Evolutionary conservation across 2,888 invertebrate genomes (phyloP), one percentile per base, ranked within the genome.

Genomic region (Hirudinaria manillensis): DNA sequence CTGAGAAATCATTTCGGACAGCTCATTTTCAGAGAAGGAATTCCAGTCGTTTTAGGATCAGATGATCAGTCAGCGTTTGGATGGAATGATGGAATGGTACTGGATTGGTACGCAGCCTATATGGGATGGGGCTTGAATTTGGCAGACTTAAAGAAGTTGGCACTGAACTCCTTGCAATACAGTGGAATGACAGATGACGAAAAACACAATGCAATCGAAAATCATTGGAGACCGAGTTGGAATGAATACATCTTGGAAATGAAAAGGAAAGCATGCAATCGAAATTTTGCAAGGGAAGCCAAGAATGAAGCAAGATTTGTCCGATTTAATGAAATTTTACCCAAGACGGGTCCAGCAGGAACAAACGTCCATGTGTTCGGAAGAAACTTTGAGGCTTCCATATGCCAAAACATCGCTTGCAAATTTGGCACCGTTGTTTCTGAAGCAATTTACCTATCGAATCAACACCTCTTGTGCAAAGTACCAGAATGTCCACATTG

Each of bases 21-120:
- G 13, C 67, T 71, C 70, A 78, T 78, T 71, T 71, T 76, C 74
- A 70, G 78, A 19, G 56, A 34, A 29, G 80, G 80, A 21, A 75
- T 80, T 24, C 77, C 79, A 29, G 75, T 80, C n/a, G 78, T 80
- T 6, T 71, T 80, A 24, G 78, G 78, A 27, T 61, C 80, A 21
- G 80, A 80, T 68, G 80, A 80, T 68, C 79, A 80, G 16, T 80
- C 80, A 16, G 77, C 76, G 34, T 80, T 80, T 75, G 80, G 80
- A 13, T 78, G 77, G 68, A 10, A 45, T 45, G 79, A 80, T 66
- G 75, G 78, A 61, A 77, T 80, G 53, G 79, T 78, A 19, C 75
- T 80, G 4, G 80, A 80, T 68, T 80, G 78, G 79, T 80, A 80
- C 75, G 74, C 76, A 27, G 79, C 77, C 10, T 80, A 76, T 71